phyloP scores from a whole-genome alignment of 2,113 vertebrate species.

The Myrmecobius fasciatus region DNA sequence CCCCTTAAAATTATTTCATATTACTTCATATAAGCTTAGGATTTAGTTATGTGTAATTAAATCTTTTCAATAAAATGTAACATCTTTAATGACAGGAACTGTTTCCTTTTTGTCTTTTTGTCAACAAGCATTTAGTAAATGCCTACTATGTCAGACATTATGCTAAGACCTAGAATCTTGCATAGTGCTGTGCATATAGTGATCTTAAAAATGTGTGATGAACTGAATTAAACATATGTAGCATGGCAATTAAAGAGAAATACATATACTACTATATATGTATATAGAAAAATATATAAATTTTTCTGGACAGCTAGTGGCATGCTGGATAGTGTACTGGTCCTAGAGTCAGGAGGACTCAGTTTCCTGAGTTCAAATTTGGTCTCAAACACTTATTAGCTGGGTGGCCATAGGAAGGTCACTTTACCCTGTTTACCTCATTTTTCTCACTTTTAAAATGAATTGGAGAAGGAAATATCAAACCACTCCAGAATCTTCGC shows the following conservation, averaged over 20 bases:
- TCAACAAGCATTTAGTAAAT: neutral
- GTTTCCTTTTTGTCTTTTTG: neutral
- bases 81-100: neutral
- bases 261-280: neutral
- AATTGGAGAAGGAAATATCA: neutral
- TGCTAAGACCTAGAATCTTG: neutral
- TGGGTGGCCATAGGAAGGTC: neutral
- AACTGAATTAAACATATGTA: neutral
- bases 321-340: neutral
- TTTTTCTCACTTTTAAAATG: neutral
- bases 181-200: neutral
- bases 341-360: neutral
- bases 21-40: neutral
- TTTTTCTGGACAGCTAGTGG: neutral
- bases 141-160: neutral
- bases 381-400: neutral
- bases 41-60: neutral
- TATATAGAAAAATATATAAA: neutral
- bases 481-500: neutral
- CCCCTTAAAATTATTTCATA: neutral
- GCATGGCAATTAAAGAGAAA: neutral
- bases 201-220: neutral
- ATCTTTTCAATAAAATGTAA: neutral
- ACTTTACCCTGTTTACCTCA: neutral
- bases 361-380: neutral